Evolutionary conservation across 2,888 invertebrate species (phyloP), one percentile per base, ranked within the genome.

Genomic region (Pachliopta kotzebuea): DNA sequence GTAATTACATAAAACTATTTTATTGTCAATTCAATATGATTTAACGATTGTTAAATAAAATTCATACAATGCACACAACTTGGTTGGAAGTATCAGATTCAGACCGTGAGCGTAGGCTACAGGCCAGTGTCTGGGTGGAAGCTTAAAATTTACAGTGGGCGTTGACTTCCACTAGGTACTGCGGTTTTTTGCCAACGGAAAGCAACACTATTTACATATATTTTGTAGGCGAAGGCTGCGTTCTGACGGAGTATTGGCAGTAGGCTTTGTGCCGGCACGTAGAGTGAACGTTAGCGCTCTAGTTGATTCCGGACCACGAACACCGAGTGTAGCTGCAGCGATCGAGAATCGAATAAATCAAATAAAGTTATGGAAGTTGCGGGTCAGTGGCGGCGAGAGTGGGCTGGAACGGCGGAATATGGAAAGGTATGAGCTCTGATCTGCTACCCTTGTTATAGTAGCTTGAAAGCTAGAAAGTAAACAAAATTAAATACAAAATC

Each of bases 351-450:
- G 65, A 70, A 70, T 65, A 69, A 65, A 75, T 72, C 72, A 73
- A 78, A 71, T 72, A 73, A 73, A 72, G 77, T 79, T 71, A 90
- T 91, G 90, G 90, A 91, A 83, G 84, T 91, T 72, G 90, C 88
- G 73, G 90, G 86, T 78, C 90, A 90, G 81, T 91, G 91, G 91
- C 86, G 86, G 72, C 81, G 88, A 77, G 83, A 90, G 84, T 91
- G 91, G 91, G 85, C 91, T 70, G 91, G 91, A 69, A 84, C 88
- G 58, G 91, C 91, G 73, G 91, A 91, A 81, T 91, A 87, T 80
- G 91, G 91, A 74, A 90, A 91, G 84, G 91, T 91, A 74, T 85
- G 82, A 71, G n/a, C 70, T 74, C 69, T 18, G 45, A 45, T 67
- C 66, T 45, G 66, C 71, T 71, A 70, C 68, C 68, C 69, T 71